Base-by-base conservation (phyloP, 2,797 vertebrate genomes). In the Molossus molossus region DNA sequence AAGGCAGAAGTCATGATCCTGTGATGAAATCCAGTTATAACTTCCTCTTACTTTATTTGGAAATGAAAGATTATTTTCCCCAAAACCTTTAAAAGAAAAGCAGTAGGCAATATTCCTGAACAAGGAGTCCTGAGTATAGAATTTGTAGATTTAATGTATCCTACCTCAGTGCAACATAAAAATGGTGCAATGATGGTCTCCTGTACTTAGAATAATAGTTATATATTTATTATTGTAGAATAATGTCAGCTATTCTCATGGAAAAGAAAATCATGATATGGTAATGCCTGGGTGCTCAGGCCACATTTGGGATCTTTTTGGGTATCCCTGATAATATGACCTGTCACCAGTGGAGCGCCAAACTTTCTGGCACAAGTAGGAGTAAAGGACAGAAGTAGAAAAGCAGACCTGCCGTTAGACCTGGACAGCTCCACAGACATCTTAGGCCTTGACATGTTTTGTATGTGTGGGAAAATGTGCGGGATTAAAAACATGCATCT, bases 81-180 rank as follows among this genome's bases (percentile, higher is more conserved):
- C 83, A 85, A 50, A 12, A 1, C 40, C 21, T 65, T 80, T 29
- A 20, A 48, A 75, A 90, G 69, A 17, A 65, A 87, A 17, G 65
- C 5, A 73, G 13, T 37, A 72, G 86, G 25, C 48, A 86, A 53
- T 95, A 82, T 85, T 92, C n/a, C n/a, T 90, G 37, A 94, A 70
- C 45, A 64, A 64, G 6, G n/a, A 27, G 2, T 9, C 20, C 21
- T 40, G 58, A 87, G 65, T 75, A 73, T 92, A 62, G 25, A 91
- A 85, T 87, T n/a, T 64, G 6, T 93, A 89, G 37, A 9, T 60
- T 11, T 72, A 70, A 40, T 37, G 83, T n/a, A 69, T 75, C 5
- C 40, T 83, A 60, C 55, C 33, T 89, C 55, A 80, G 11, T 79
- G n/a, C 13, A 55, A 23, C 18, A 45, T 17, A 92, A 20, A 85